Base-by-base conservation (phyloP, 92 coral and sea anemone species). In the Siderastrea radians region DNA sequence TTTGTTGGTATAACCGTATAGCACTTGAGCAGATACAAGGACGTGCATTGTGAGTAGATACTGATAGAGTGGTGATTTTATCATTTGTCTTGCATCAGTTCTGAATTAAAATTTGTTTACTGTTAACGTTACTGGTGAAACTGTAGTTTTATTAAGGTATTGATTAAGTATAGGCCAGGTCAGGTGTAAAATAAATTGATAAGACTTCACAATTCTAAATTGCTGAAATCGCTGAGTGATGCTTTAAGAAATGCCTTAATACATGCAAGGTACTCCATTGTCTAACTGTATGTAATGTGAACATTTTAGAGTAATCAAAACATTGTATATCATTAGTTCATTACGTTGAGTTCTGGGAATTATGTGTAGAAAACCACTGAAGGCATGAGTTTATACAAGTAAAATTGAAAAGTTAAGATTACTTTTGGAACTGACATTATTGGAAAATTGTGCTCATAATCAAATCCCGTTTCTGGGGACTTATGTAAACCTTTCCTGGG, bases 381-480 rank as follows among this genome's bases (percentile, higher is more conserved):
- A 68, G 72, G 72, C 72, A 68, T 43, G 72, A 68, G 72, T 44
- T 68, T 68, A 68, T 68, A 68, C 19, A 43, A 68, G 3, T 68
- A 68, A 68, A 68, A 68, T 68, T 49, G 19, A 68, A 68, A 68
- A 68, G 69, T 65, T 65, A 65, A 47, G 44, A 26, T 65, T 26
- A 26, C 0, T 0, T 26, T 26, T 26, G 38, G 38, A 26, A 65
- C 69, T 65, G 69, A 65, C 44, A 71, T 71, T 71, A 71, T 71
- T 48, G 54, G 75, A 48, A 71, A 71, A 11, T 71, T 46, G 75
- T 71, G 75, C 75, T 71, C 75, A 71, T 55, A 71, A 71, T 71
- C 75, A 71, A 71, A 71, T 19, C 12, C 50, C 17, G 53, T 46
- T 71, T 71, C 75, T 71, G 75, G 53, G 26, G 75, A 71, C 26